A percentile compares a stretch with the other conserved stretches of the same genome.
phyloP scores from a whole-genome alignment of 37 sponge, comb jelly and placozoan species.

The Halisarca cf. caerulea region DNA sequence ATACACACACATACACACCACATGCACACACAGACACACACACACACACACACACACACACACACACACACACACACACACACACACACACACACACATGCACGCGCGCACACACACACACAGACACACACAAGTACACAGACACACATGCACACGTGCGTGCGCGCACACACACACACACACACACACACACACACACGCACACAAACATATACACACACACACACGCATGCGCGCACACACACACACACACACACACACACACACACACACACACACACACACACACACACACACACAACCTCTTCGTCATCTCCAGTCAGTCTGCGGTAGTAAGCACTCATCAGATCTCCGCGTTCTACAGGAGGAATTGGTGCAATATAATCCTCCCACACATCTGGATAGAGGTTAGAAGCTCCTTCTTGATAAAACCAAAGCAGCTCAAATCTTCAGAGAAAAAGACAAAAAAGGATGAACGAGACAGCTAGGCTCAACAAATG shows the following conservation, averaged over 20 bases:
- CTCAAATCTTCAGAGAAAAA: no score
- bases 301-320: slow-evolving; percentile 56
- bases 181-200: background rate
- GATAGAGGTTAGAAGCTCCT: slow-evolving; percentile 60
- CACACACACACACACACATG: background rate
- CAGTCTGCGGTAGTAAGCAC: slow-evolving; percentile 58
- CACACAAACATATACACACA: background rate
- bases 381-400: slow-evolving; percentile 53
- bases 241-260: slow-evolving; percentile 1
- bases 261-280: background rate
- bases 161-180: background rate
- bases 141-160: background rate
- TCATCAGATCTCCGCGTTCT: slow-evolving; percentile 62
- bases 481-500: no score
- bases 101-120: background rate
- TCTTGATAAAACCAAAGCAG: slow-evolving; percentile 66
- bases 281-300: slow-evolving; percentile 28
- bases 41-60: no score
- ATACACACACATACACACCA: no score
- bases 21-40: no score
- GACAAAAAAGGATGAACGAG: no score
- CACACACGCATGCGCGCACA: background rate
- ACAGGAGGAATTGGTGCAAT: slow-evolving; percentile 49
- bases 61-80: no score
- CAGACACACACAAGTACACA: slow-evolving; percentile 1